A percentile compares a stretch with the other conserved stretches of the same genome.
phyloP scores from a whole-genome alignment of 2,113 vertebrate genomes.

The Lepus timidus region DNA sequence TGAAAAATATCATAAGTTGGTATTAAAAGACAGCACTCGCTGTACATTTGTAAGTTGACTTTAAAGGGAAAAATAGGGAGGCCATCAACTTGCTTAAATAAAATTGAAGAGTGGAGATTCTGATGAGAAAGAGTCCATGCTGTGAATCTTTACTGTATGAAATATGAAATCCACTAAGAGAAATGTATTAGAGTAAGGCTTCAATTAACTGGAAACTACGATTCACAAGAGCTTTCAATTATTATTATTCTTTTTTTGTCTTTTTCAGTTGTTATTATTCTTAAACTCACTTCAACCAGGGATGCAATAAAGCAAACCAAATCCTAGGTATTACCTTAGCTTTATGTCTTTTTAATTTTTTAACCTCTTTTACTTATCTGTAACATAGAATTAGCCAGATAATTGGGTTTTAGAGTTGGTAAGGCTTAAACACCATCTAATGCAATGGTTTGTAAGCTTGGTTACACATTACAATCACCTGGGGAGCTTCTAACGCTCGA shows the following conservation, averaged over 20 bases:
- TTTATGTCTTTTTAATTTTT: conserved; percentile 48
- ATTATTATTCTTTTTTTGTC: conserved; percentile 31
- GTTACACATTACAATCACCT: not conserved
- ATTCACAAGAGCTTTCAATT: conserved; percentile 31
- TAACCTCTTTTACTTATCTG: not conserved
- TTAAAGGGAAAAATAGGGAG: conserved; percentile 65
- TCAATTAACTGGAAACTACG: conserved; percentile 59
- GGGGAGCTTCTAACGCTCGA: not conserved
- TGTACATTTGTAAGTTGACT: conserved; percentile 63
- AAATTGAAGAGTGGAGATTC: conserved; percentile 64
- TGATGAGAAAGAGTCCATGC: conserved; percentile 54
- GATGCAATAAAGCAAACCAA: conserved; percentile 63
- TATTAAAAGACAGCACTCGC: conserved; percentile 37
- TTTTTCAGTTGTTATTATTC: conserved; percentile 27
- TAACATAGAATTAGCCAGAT: conserved; percentile 9
- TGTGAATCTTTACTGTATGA: conserved; percentile 24
- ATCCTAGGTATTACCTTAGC: not conserved
- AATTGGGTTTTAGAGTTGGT: conserved; percentile 1
- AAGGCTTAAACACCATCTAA: not conserved
- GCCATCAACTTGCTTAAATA: conserved; percentile 62
- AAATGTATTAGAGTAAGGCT: conserved; percentile 50
- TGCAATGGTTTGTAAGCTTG: not conserved
- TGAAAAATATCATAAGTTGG: conserved; percentile 36
- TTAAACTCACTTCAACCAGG: not conserved
- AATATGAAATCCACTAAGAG: conserved; percentile 58